These are phyloP conservation scores for Cavia porcellus DNA, from an alignment of 2,113 vertebrate genomes.

Conservation along the genomic window DNA sequence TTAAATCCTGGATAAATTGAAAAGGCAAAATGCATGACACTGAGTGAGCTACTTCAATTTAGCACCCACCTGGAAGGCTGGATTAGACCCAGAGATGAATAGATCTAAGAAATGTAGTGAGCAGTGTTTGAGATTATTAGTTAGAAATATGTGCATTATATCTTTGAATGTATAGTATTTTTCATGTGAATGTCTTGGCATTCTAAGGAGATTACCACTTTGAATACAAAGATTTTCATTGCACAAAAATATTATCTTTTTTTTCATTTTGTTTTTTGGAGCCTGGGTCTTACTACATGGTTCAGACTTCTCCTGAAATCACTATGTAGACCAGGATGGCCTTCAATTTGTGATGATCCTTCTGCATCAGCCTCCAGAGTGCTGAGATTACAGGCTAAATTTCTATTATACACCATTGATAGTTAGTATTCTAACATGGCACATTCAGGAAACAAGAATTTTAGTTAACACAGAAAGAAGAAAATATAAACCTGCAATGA, in stretches of 20 bases:
- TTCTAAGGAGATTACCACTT: constrained; percentile 20
- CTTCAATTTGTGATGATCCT: not conserved
- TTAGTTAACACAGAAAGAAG: constrained; percentile 14
- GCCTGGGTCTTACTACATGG: not conserved
- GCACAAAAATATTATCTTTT: not conserved
- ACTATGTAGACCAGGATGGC: no score
- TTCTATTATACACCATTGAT: not conserved
- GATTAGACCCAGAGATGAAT: not conserved
- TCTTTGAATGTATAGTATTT: not conserved
- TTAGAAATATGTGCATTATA: not conserved
- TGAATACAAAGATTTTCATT: not conserved
- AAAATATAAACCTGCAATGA: not conserved
- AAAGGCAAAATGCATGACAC: constrained; percentile 2
- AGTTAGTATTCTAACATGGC: not conserved
- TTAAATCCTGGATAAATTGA: constrained; percentile 43
- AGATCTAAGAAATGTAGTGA: not conserved
- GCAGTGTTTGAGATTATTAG: not conserved
- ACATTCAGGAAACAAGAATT: constrained; percentile 16
- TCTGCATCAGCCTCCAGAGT: not conserved
- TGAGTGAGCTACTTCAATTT: not conserved
- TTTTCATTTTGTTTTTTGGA: not conserved
- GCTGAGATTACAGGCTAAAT: not conserved
- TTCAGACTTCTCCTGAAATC: not conserved
- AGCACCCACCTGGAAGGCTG: not conserved
- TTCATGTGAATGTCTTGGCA: not conserved